Base-by-base conservation (phyloP, 2,888 invertebrate genomes). In the Rhagonycha lutea region DNA sequence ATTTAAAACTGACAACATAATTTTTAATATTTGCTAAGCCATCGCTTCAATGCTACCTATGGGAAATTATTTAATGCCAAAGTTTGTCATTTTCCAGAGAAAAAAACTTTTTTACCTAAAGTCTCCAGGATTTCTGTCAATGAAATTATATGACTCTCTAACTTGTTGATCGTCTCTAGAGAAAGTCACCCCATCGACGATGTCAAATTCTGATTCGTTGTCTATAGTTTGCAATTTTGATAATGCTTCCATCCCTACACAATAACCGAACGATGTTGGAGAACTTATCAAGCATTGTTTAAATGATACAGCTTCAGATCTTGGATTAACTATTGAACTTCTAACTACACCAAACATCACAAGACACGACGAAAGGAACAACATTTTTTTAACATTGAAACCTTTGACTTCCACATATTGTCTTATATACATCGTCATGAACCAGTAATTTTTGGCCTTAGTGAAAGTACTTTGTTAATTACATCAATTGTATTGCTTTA, bases 121-220 rank as follows among this genome's bases (percentile, higher is more conserved):
- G 88, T 94, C 93, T 84, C 92, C 91, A 0, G 95, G 94, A 88
- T 95, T 93, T 78, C 92, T 92, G 82, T 94, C 94, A 79, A 93
- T 88, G 78, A 93, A 91, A 84, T 92, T 92, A 69, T 92, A 89
- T 75, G 92, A 89, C 76, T 93, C 92, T 70, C 95, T 90, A 12
- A 91, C 91, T 69, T 92, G 90, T 73, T 92, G 91, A 26, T 92
- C 92, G 83, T 92, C 92, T 82, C 92, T 91, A 0, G 91, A 90
- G 79, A 94, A 90, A 12, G 90, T 90, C 3, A 95, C 88, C 12
- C 92, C 93, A 32, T 89, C 90, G 0, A 92, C 90, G 73, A 95
- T 88, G 81, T 92, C 92, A 76, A 93, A 92, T 18, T 92, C 90
- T 8, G 94, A 92, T 1, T 89, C 88, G 82, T 91, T 92, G 78